Conservation (phyloP, 1,140 invertebrate genomes). For the Tyrophagus putrescentiae region DNA sequence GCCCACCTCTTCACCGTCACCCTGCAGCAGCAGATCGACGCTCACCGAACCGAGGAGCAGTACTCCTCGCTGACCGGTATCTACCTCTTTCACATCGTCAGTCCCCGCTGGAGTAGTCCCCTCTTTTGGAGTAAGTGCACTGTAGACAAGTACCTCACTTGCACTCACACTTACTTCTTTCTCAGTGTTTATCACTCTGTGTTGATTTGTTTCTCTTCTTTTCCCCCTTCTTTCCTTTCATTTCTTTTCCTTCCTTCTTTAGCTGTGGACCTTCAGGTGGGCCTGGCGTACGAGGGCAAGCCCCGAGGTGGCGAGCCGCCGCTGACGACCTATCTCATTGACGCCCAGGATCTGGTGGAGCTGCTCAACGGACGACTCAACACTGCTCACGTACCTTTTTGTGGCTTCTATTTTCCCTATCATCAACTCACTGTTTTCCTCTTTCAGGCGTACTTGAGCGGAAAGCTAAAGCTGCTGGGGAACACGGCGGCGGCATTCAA, state of each 20-base stretch:
- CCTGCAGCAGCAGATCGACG: too few species aligned
- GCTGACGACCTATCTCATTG: not conserved
- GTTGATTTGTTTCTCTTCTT: not conserved
- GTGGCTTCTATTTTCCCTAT: too few species aligned
- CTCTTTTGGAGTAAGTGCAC: too few species aligned
- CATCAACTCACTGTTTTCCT: too few species aligned
- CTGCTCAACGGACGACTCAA: not conserved
- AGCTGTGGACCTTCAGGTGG: not conserved
- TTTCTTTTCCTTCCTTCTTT: not conserved
- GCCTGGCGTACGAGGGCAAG: not conserved
- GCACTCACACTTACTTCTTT: too few species aligned
- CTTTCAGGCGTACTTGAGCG: conserved; percentile 72
- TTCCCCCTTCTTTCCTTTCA: not conserved
- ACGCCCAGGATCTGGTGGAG: not conserved
- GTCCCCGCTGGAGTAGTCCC: too few species aligned
- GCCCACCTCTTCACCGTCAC: too few species aligned
- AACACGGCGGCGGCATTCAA: conserved; percentile 87
- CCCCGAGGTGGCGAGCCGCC: not conserved
- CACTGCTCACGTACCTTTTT: too few species aligned
- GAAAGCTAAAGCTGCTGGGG: conserved; percentile 73
- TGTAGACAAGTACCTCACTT: too few species aligned
- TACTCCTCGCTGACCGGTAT: too few species aligned
- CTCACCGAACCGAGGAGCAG: too few species aligned
- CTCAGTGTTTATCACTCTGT: not conserved
- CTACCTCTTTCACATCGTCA: too few species aligned